These are phyloP conservation scores for Amia ocellicauda DNA, from an alignment of 2,113 vertebrate genomes.

Conservation along the genomic window DNA sequence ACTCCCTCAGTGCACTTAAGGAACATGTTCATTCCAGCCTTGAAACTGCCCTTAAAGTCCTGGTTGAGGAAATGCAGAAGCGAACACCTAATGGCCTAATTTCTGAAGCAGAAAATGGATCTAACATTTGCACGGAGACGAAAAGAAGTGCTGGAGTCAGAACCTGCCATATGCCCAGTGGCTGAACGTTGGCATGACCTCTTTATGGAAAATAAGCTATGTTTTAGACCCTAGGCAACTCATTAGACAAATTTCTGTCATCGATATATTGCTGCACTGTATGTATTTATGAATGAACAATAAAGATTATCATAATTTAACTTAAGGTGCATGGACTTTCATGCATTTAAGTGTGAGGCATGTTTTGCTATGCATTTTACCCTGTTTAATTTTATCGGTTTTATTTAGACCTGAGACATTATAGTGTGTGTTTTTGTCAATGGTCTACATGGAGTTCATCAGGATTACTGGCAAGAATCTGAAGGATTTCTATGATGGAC, in stretches of 20 bases:
- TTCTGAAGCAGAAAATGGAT: constrained; percentile 25
- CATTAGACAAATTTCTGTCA: not conserved
- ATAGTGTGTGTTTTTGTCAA: not conserved
- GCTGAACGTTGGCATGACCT: constrained; percentile 22
- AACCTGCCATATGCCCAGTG: constrained; percentile 13
- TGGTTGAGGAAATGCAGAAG: constrained; percentile 26
- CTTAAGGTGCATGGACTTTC: not conserved
- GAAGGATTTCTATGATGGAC: constrained; percentile 17
- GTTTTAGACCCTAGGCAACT: not conserved
- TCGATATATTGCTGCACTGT: not conserved
- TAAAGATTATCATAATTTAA: not conserved
- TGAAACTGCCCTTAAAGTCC: not conserved
- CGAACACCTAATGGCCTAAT: constrained; percentile 4
- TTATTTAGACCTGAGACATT: not conserved
- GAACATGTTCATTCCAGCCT: constrained; percentile 19
- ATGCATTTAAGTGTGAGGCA: not conserved
- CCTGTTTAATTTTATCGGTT: constrained; percentile 11
- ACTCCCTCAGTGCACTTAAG: too few relatives aligned
- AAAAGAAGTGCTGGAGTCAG: constrained; percentile 18
- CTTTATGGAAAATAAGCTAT: constrained; percentile 18
- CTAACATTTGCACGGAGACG: constrained; percentile 9
- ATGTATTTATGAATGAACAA: not conserved
- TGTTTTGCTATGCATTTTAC: constrained; percentile 6
- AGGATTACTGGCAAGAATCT: constrained; percentile 18
- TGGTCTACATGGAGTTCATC: too few relatives aligned